Evolutionary conservation across 2,888 invertebrate species (phyloP).

Genomic region (Folsomia manolachei): DNA sequence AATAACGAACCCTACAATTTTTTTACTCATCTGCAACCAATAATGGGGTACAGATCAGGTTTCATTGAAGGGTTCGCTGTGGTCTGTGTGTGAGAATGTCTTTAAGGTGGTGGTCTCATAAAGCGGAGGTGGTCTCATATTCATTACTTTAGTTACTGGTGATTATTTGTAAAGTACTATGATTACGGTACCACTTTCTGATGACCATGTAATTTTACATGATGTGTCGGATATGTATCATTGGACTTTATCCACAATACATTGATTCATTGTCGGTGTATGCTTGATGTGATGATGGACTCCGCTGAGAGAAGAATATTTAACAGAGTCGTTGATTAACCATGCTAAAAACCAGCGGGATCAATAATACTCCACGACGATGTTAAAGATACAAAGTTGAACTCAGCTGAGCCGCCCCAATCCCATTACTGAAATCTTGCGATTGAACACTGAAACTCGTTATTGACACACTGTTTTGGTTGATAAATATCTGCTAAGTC

Average conservation of each 20-base stretch:
- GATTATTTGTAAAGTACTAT: background rate
- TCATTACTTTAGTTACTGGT: background rate
- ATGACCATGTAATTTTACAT: too few species aligned
- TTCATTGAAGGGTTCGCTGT: slow-evolving; percentile 16
- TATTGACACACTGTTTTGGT: background rate
- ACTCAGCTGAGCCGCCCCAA: slow-evolving; percentile 27
- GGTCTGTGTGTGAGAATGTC: slow-evolving; percentile 46
- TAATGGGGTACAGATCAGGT: background rate
- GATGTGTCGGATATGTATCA: too few species aligned
- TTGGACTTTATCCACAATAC: background rate
- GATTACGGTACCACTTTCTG: background rate
- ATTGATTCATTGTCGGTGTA: slow-evolving; percentile 20
- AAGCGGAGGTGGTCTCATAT: slow-evolving; percentile 29
- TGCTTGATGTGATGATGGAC: slow-evolving; percentile 8
- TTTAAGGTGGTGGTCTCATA: slow-evolving; percentile 51
- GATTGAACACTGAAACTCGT: background rate
- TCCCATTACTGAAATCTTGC: slow-evolving; percentile 16
- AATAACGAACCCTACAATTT: background rate
- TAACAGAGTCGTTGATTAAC: slow-evolving; percentile 2
- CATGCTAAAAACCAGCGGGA: background rate
- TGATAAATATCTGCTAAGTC: too few species aligned
- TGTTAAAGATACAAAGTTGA: background rate
- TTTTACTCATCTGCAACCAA: background rate
- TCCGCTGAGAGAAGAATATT: too few species aligned
- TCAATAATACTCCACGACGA: background rate